Percentiles rank a stretch among this genome's conserved stretches.
These are phyloP conservation scores for Ramphastos sulfuratus DNA, from an alignment of 2,113 vertebrate species.

Conservation along the genomic window DNA sequence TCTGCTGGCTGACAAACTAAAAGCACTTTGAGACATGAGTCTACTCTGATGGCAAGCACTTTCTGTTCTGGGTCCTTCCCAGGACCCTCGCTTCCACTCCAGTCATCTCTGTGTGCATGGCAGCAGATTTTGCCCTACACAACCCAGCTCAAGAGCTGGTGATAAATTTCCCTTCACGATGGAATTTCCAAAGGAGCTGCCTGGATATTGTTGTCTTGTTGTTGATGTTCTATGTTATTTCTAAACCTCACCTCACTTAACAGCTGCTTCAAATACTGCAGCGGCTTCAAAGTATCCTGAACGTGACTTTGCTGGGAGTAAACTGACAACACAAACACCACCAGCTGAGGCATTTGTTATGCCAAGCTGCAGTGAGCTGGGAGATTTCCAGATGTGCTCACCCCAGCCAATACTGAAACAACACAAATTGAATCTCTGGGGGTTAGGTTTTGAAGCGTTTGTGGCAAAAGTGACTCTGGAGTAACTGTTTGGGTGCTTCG, in stretches of 20 bases:
- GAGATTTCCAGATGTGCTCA: not conserved
- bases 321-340: not conserved
- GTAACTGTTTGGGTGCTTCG: not conserved
- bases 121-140: not conserved
- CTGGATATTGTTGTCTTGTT: not conserved
- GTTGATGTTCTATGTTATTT: not conserved
- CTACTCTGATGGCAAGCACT: constrained; percentile 50
- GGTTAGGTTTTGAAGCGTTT: not conserved
- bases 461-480: not conserved
- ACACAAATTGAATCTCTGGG: not conserved
- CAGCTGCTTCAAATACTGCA: not conserved
- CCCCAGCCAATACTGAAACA: not conserved
- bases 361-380: not conserved
- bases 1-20: constrained; percentile 23
- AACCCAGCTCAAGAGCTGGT: not conserved
- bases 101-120: not conserved
- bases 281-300: not conserved
- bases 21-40: constrained; percentile 71
- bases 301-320: constrained; percentile 27
- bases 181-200: not conserved
- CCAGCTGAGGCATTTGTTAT: not conserved
- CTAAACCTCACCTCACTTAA: not conserved
- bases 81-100: not conserved
- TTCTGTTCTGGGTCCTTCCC: not conserved
- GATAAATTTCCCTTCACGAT: not conserved